Evolutionary conservation across 2,113 vertebrate genomes (phyloP).

Genomic region (Kobus ellipsiprymnus): DNA sequence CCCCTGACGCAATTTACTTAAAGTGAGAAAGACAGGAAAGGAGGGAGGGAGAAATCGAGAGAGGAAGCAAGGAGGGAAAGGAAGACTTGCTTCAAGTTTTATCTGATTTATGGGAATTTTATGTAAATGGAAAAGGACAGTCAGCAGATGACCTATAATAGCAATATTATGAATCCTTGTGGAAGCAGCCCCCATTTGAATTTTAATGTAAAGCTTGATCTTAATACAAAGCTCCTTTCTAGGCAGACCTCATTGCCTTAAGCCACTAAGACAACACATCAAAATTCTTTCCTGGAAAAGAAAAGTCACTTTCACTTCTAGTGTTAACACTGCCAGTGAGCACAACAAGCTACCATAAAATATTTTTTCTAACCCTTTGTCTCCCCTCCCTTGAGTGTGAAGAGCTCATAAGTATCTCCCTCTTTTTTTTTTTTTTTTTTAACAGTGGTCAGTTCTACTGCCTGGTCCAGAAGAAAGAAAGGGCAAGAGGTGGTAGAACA

Average conservation of each 20-base stretch:
- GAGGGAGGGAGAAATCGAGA: background rate
- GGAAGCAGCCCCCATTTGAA: background rate
- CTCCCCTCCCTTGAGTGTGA: background rate
- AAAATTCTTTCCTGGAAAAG: background rate
- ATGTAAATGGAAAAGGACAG: background rate
- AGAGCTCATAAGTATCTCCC: background rate
- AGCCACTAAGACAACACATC: background rate
- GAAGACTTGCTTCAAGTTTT: background rate
- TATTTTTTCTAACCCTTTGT: background rate
- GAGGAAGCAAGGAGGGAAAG: background rate
- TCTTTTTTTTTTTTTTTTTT: background rate
- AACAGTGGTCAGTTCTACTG: background rate
- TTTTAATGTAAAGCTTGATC: background rate
- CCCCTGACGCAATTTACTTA: background rate
- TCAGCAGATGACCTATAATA: background rate
- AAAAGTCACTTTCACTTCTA: background rate
- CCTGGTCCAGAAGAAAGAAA: background rate
- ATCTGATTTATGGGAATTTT: background rate
- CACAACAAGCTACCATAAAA: background rate
- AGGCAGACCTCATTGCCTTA: background rate
- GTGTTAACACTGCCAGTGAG: background rate
- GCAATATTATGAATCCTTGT: background rate
- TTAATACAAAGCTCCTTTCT: background rate
- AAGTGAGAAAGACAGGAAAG: background rate
- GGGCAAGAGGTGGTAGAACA: background rate